Percentiles rank a stretch among this genome's conserved stretches.
phyloP scores from a whole-genome alignment of 2,797 vertebrate species.

The Tapera naevia region DNA sequence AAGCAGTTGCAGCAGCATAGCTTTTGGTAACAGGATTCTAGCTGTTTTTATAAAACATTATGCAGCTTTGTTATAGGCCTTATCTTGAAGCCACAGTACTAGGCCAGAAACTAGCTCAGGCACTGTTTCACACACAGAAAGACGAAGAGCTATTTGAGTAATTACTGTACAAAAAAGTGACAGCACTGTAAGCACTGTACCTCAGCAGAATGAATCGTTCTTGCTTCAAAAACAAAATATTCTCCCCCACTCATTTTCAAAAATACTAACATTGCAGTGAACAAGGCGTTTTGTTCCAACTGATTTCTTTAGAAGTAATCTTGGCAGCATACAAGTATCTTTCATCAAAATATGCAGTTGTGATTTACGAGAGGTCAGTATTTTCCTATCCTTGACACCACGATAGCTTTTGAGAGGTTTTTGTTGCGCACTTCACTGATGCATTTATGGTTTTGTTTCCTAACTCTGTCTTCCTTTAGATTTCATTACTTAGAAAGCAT shows the following conservation, averaged over 20 bases:
- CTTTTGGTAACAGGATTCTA: not conserved
- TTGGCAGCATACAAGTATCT: not conserved
- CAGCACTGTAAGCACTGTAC: not conserved
- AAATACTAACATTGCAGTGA: not conserved
- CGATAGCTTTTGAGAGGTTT: not conserved
- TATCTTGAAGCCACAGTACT: not conserved
- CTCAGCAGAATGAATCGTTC: not conserved
- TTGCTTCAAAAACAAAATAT: not conserved
- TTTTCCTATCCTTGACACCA: constrained; percentile 3
- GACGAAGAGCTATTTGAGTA: constrained; percentile 3
- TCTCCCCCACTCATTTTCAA: not conserved
- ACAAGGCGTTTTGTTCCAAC: not conserved
- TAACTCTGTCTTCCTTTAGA: not conserved
- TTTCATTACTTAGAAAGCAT: not conserved
- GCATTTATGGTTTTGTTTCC: not conserved
- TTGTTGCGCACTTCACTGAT: not conserved
- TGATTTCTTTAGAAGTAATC: not conserved
- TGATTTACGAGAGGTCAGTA: not conserved
- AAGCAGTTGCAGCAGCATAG: not conserved
- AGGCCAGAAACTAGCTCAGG: not conserved
- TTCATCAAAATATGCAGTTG: not conserved
- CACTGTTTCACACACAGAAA: not conserved
- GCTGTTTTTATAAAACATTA: not conserved
- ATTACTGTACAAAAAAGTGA: not conserved
- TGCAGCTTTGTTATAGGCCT: not conserved